Evolutionary conservation across 2,113 vertebrate genomes (phyloP).

Genomic region (Halichoeres trimaculatus): DNA sequence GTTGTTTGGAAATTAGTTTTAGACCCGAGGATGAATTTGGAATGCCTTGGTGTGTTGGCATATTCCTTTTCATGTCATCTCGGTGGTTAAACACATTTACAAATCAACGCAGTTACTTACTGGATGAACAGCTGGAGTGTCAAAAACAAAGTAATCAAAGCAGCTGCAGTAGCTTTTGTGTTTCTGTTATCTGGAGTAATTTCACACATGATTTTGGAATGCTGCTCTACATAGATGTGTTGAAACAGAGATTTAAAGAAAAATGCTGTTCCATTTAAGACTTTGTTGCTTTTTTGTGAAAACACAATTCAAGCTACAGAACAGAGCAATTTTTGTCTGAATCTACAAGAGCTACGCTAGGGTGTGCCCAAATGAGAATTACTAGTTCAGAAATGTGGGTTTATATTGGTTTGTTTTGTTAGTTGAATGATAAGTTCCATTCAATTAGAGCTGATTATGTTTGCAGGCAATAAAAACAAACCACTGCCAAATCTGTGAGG

Average conservation of each 20-base stretch:
- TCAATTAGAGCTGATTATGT: neutral
- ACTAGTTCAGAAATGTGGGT: neutral
- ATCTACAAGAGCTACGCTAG: neutral
- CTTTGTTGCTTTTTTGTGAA: neutral
- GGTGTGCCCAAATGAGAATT: neutral
- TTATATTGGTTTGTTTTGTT: neutral
- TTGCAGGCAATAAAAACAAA: neutral
- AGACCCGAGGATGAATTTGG: conserved; percentile 69
- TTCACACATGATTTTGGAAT: conserved; percentile 62
- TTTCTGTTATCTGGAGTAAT: conserved; percentile 65
- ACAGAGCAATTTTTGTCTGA: neutral
- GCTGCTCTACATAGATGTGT: conserved; percentile 29
- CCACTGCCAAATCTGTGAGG: neutral
- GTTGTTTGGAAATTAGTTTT: conserved; percentile 77
- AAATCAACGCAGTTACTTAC: conserved; percentile 68
- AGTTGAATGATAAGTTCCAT: neutral
- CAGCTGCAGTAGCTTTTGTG: conserved; percentile 43
- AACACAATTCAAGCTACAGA: neutral
- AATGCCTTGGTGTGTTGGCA: conserved; percentile 70
- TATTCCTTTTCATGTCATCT: conserved; percentile 72
- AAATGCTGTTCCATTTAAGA: conserved; percentile 8
- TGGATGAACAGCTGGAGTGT: conserved; percentile 68
- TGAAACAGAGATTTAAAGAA: conserved; percentile 30
- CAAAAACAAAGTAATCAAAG: conserved; percentile 73
- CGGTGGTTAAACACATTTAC: conserved; percentile 72